Conservation (phyloP, 2,888 invertebrate species). For the Frankliniella fusca region DNA sequence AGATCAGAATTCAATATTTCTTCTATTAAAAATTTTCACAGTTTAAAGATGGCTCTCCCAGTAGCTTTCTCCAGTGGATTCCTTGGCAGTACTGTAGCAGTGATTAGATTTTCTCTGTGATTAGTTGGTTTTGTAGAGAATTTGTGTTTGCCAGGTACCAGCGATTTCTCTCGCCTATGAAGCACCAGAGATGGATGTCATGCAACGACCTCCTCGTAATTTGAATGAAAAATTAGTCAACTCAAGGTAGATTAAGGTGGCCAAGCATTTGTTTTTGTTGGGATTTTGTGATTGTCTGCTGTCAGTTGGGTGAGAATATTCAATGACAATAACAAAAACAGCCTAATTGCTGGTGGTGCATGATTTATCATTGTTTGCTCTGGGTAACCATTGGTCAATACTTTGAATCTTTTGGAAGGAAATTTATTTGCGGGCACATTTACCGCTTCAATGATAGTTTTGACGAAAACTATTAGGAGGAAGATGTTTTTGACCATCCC, state of each 20-base stretch:
- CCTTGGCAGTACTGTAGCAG: not conserved
- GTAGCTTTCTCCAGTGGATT: not conserved
- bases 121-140: not conserved
- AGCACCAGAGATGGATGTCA: conserved; percentile 86
- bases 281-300: not conserved
- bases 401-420: not conserved
- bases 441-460: too few relatives aligned
- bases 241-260: conserved; percentile 64
- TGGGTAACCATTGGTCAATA: too few relatives aligned
- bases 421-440: not conserved
- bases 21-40: too few relatives aligned
- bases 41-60: not conserved
- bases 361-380: too few relatives aligned
- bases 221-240: conserved; percentile 89
- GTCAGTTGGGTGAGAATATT: too few relatives aligned
- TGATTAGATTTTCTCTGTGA: not conserved
- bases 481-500: too few relatives aligned
- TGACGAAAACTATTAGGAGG: too few relatives aligned
- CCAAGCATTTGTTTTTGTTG: not conserved
- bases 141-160: conserved; percentile 61
- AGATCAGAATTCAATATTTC: too few relatives aligned
- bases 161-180: conserved; percentile 92
- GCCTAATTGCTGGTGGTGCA: too few relatives aligned
- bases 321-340: too few relatives aligned
- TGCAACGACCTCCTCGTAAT: conserved; percentile 88